Conservation (phyloP, 2,113 vertebrate genomes). For the Megaceryle maxima region DNA sequence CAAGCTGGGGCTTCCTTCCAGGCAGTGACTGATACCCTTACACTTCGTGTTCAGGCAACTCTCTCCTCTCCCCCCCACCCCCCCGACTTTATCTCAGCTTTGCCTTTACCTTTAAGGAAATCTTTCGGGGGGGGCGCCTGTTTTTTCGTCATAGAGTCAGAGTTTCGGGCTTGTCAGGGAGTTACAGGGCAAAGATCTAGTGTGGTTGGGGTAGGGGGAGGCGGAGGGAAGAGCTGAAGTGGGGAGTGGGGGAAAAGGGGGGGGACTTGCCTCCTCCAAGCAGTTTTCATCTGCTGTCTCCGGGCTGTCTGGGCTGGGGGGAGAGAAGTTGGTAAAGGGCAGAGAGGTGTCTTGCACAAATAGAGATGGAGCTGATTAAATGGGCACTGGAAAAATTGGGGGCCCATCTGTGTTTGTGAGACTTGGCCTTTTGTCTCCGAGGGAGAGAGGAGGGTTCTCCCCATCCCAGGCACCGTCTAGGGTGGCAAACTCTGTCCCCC, state of each 20-base stretch:
- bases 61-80: not conserved
- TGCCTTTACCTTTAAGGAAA: conserved; percentile 59
- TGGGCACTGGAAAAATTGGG: not conserved
- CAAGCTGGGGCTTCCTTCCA: conserved; percentile 89
- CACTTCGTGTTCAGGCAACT: conserved; percentile 82
- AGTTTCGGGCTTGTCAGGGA: conserved; percentile 46
- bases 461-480: conserved; percentile 18
- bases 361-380: not conserved
- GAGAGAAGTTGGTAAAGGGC: not conserved
- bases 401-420: not conserved
- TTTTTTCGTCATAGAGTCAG: not conserved
- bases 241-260: not conserved
- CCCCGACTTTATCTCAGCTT: conserved; percentile 9
- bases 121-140: conserved; percentile 37
- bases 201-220: not conserved
- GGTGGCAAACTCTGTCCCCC: conserved; percentile 19
- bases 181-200: conserved; percentile 33
- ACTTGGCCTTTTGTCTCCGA: conserved; percentile 9
- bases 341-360: conserved; percentile 29
- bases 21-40: conserved; percentile 89
- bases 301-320: not conserved
- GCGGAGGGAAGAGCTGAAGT: not conserved
- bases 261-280: not conserved
- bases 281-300: not conserved
- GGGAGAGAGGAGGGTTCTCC: conserved; percentile 18